These are phyloP conservation scores for Oryzias dopingdopingensis DNA, from an alignment of 2,797 vertebrate genomes.

Conservation along the genomic window DNA sequence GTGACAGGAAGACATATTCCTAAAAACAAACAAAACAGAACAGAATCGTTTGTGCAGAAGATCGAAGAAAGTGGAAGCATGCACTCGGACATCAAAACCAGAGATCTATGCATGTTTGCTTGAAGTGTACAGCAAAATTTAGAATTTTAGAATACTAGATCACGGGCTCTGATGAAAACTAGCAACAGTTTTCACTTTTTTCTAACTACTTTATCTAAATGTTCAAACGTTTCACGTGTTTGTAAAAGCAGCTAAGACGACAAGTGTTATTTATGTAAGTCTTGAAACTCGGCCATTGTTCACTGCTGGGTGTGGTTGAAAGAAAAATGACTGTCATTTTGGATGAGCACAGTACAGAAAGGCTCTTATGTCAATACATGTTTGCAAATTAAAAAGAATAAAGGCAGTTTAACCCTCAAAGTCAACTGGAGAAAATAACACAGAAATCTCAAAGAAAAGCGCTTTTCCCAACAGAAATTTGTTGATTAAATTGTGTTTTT, in stretches of 20 bases:
- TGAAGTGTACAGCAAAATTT: not conserved
- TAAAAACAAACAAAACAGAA: too few species aligned
- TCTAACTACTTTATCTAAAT: not conserved
- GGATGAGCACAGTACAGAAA: not conserved
- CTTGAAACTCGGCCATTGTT: slow-evolving; percentile 27
- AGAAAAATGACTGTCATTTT: slow-evolving; percentile 19
- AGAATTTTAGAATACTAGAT: not conserved
- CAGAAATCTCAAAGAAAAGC: too few species aligned
- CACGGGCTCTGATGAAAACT: not conserved
- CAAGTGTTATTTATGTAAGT: slow-evolving; percentile 25
- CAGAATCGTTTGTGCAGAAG: too few species aligned
- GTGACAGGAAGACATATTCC: not conserved
- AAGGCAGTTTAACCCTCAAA: too few species aligned
- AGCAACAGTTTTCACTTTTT: not conserved
- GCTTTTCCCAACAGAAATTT: too few species aligned
- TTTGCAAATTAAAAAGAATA: not conserved
- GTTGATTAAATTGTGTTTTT: too few species aligned
- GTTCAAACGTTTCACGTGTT: not conserved
- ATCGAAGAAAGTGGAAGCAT: too few species aligned
- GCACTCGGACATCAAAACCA: too few species aligned
- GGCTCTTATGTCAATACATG: not conserved
- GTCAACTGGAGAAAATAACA: too few species aligned
- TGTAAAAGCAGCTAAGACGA: not conserved
- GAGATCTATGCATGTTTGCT: too few species aligned
- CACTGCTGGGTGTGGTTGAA: slow-evolving; percentile 18